Conservation (phyloP, 2,113 vertebrate species). For the Hippoglossus stenolepis region DNA sequence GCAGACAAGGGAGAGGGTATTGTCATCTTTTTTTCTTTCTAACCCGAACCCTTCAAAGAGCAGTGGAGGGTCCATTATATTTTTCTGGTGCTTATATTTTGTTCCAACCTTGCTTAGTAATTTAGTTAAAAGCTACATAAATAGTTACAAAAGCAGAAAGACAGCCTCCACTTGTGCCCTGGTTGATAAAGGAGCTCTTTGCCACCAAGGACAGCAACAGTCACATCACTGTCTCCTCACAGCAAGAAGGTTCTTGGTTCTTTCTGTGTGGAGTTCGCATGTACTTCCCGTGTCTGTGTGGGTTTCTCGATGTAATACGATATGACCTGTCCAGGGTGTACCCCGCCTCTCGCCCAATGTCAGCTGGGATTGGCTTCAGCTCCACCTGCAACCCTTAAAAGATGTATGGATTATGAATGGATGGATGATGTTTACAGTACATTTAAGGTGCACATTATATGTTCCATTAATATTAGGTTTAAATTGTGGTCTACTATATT, state of each 20-base stretch:
- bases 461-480: too few relatives aligned
- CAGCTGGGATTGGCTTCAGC: too few relatives aligned
- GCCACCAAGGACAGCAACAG: background rate
- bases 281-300: too few relatives aligned
- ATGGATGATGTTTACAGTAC: too few relatives aligned
- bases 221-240: background rate
- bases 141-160: background rate
- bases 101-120: constrained; percentile 1
- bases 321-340: too few relatives aligned
- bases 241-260: too few relatives aligned
- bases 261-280: too few relatives aligned
- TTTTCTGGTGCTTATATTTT: background rate
- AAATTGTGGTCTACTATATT: too few relatives aligned
- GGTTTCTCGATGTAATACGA: too few relatives aligned
- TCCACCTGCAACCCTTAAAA: background rate
- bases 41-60: background rate
- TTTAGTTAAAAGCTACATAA: background rate
- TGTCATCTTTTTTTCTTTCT: background rate
- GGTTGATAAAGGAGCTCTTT: background rate
- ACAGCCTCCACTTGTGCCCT: background rate
- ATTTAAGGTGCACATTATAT: too few relatives aligned
- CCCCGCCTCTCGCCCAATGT: too few relatives aligned
- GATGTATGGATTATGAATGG: too few relatives aligned
- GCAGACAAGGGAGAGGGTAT: background rate
- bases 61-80: background rate